Base-by-base conservation (phyloP, 2,797 vertebrate species). In the Phaenicophaeus curvirostris region DNA sequence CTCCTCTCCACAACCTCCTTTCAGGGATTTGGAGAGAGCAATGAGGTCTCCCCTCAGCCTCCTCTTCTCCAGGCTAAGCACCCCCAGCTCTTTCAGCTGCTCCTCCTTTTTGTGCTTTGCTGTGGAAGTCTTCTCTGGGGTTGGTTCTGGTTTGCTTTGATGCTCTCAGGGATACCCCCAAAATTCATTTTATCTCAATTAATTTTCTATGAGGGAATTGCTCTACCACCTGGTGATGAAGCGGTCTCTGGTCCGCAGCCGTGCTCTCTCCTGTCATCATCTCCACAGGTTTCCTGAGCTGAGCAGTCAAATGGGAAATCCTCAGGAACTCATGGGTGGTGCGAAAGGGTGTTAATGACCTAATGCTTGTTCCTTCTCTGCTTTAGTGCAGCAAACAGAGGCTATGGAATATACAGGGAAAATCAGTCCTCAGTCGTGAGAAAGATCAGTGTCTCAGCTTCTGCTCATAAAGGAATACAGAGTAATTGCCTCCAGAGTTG, bases 131-230 rank as follows among this genome's bases (percentile, higher is more conserved):
- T 30, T 59, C 44, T 42, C n/a, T 35, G n/a, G 51, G 33, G 6
- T 23, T 65, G 31, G 9, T 39, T 80, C 21, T 71, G 71, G 25
- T 62, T 76, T 62, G n/a, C 46, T 84, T 76, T 59, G 18, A 31
- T 72, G 21, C 25, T 87, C 13, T 35, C 23, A 58, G 55, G 50
- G 50, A 35, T 13, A 16, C 11, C 21, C 19, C 53, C 6, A 10
- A 3, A 30, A 39, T 54, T 48, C 5, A 0, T 61, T 89, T 81
- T 53, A 30, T 11, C 51, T 51, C 13, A 0, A 4, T 71, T 68
- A 1, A 0, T n/a, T 46, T 2, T 5, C 15, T 39, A 0, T 28
- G 35, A 39, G 39, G 66, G 4, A 25, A 2, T 57, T 59, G 28
- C 17, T 77, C 24, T 54, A 17, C 41, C 20, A 27, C 48, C 86